Percentiles rank a stretch among this genome's conserved stretches.
phyloP scores from a whole-genome alignment of 2,113 vertebrate species.

The Passer domesticus region DNA sequence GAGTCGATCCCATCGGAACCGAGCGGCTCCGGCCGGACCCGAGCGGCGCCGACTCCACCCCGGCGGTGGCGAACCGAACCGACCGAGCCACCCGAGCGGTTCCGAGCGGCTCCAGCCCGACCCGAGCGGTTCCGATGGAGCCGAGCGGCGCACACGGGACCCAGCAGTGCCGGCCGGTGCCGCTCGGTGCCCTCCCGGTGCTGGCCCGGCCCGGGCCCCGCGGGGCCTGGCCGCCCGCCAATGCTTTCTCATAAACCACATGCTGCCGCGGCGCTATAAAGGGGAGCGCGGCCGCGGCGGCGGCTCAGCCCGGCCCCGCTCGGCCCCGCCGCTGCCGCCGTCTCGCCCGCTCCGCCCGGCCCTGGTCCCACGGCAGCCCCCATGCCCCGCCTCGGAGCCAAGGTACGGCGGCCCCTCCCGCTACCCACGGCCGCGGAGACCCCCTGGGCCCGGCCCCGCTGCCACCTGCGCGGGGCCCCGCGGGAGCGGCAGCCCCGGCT shows the following conservation, averaged over 20 bases:
- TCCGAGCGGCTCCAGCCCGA: too few species aligned
- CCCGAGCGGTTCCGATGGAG: not conserved
- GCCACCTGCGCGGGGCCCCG: not conserved
- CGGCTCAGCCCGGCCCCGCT: not conserved
- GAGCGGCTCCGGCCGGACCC: not conserved
- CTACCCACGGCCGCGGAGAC: not conserved
- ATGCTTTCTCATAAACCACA: constrained; percentile 78
- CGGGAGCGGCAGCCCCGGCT: not conserved
- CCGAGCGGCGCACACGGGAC: not conserved
- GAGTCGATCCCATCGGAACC: fast-evolving
- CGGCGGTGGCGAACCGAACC: too few species aligned
- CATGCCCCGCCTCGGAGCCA: not conserved
- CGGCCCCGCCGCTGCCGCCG: not conserved
- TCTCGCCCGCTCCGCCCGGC: not conserved
- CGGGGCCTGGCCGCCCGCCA: constrained; percentile 61
- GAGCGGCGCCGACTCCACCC: too few species aligned
- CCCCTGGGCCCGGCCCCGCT: not conserved
- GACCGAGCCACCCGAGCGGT: not conserved
- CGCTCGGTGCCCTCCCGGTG: not conserved
- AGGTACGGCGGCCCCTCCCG: constrained; percentile 17
- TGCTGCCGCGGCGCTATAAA: constrained; percentile 55
- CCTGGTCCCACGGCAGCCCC: not conserved
- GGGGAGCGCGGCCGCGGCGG: constrained; percentile 14
- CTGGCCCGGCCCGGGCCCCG: not conserved
- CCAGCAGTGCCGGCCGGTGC: not conserved